Evolutionary conservation across 64 coral and sea anemone species (phyloP).

Genomic region (Porites lutea): DNA sequence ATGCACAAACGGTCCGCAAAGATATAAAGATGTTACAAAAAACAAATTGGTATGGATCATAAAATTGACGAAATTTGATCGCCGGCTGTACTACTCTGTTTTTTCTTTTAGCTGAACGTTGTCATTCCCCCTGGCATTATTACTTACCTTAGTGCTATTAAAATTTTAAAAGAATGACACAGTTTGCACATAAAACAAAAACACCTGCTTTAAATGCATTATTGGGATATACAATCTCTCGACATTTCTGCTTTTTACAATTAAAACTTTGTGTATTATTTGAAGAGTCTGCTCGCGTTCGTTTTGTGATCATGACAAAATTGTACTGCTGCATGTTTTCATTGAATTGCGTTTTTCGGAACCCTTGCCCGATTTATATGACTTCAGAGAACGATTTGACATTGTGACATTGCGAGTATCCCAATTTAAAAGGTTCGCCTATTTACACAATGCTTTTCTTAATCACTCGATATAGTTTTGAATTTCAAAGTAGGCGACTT

Average conservation of each 20-base stretch:
- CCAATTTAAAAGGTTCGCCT: not conserved
- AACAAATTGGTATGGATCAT: no score
- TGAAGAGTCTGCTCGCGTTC: not conserved
- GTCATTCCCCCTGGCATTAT: no score
- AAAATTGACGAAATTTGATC: no score
- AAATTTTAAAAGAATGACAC: not conserved
- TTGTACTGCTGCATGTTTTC: no score
- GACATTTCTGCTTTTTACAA: not conserved
- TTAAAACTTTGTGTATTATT: not conserved
- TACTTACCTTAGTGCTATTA: not conserved
- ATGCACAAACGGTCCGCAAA: no score
- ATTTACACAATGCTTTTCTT: slow-evolving; percentile 1
- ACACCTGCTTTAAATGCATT: not conserved
- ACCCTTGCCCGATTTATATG: no score
- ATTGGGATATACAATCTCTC: not conserved
- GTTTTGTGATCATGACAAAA: not conserved
- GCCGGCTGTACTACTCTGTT: no score
- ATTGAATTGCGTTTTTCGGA: no score
- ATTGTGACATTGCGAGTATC: not conserved
- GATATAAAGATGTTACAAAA: no score
- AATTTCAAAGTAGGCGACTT: slow-evolving; percentile 21
- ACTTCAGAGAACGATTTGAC: not conserved
- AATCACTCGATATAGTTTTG: slow-evolving; percentile 1
- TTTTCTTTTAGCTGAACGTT: no score
- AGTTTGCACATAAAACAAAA: not conserved